Percentiles rank a stretch among this genome's conserved stretches.
Evolutionary conservation across 1,140 invertebrate genomes (phyloP).

Genomic region (Drosophila obscura): DNA sequence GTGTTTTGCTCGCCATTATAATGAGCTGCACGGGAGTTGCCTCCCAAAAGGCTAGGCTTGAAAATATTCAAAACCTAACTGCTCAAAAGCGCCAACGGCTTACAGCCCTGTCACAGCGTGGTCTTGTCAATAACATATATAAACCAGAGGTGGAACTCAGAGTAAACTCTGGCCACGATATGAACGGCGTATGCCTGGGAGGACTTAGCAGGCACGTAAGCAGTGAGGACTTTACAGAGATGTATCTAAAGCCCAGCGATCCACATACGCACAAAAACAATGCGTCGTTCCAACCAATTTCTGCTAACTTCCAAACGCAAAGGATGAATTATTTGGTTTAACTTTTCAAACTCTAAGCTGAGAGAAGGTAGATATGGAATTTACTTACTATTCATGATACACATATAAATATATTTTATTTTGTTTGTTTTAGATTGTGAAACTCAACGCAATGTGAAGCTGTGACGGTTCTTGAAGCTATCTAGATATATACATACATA

Average conservation of each 20-base stretch:
- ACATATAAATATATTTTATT: no score
- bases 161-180: constrained; percentile 16
- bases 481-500: no score
- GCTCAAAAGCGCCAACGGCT: neutral
- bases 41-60: constrained; percentile 61
- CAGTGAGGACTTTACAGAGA: constrained; percentile 72
- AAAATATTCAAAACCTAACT: constrained; percentile 1
- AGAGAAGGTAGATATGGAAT: no score
- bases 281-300: constrained; percentile 58
- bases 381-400: no score
- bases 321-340: constrained; percentile 75
- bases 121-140: constrained; percentile 75
- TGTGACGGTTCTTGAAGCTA: no score
- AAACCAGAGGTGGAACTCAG: constrained; percentile 66
- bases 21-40: constrained; percentile 87
- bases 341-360: neutral
- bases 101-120: constrained; percentile 53
- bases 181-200: constrained; percentile 31
- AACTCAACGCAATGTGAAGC: no score
- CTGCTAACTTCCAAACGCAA: constrained; percentile 62
- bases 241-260: constrained; percentile 72
- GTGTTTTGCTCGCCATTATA: constrained; percentile 88
- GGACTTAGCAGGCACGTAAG: constrained; percentile 40
- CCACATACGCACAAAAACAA: constrained; percentile 67
- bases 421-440: no score